Conservation (phyloP, 2,888 invertebrate genomes). For the Microctonus brassicae region DNA sequence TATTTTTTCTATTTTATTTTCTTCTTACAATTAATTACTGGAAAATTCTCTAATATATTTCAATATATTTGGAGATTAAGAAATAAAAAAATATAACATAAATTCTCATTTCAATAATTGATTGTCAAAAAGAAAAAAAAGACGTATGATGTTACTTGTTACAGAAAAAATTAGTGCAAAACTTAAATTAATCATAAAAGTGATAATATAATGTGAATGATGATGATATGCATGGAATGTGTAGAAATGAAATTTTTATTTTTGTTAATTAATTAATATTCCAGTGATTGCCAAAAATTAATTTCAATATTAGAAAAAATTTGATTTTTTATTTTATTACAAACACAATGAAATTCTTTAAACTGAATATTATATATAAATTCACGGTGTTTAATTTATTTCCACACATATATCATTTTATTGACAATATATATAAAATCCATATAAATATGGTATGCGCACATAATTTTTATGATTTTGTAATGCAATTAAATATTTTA, state of each 20-base stretch:
- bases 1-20: not conserved
- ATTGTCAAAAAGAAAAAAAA: constrained; percentile 36
- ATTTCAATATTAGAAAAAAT: too few relatives aligned
- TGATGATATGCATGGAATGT: constrained; percentile 18
- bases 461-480: constrained; percentile 9
- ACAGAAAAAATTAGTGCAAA: constrained; percentile 47
- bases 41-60: not conserved
- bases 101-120: not conserved
- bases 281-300: constrained; percentile 6
- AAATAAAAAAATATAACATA: not conserved
- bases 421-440: constrained; percentile 8
- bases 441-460: not conserved
- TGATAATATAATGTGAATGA: constrained; percentile 5
- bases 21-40: not conserved
- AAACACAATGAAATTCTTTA: not conserved
- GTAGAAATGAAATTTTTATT: constrained; percentile 15
- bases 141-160: constrained; percentile 56
- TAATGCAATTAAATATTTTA: not conserved
- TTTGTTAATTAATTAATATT: constrained; percentile 18
- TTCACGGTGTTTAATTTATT: not conserved
- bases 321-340: not conserved
- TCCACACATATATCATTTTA: not conserved
- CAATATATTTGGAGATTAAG: not conserved
- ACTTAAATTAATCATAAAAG: constrained; percentile 19
- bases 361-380: not conserved